Evolutionary conservation across 1,140 invertebrate genomes (phyloP), one percentile per base, ranked within the genome.

Genomic region (Drosophila lacertosa): DNA sequence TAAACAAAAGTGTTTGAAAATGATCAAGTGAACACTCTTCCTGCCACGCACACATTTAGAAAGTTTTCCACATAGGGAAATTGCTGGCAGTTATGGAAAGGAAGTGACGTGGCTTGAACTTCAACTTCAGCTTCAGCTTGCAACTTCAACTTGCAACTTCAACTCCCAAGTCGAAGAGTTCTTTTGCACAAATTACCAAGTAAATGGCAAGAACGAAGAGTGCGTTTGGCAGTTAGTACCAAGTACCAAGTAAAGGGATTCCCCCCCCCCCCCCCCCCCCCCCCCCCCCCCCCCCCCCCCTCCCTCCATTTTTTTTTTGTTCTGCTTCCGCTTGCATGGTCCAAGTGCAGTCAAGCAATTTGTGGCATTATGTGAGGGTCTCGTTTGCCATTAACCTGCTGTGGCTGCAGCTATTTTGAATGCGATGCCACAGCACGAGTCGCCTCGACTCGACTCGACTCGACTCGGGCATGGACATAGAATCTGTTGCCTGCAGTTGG

Each of bases 311-410:
- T 70, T 51, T 69, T 20, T 64, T 51, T 55, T 16, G n/a, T 24
- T n/a, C 55, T 48, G 29, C 62, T 64, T 58, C 75, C 57, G 39
- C 42, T 53, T 39, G 55, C 24, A 22, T n/a, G 18, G n/a, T 20
- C n/a, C 18, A 15, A 54, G 33, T 54, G 58, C 39, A 77, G 55
- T 69, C 58, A 75, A 72, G 81, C 81, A 84, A 86, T 86, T 86
- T 84, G 81, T 86, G 77, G 76, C 81, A 84, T 80, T 84, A 81
- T 86, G 81, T 86, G 81, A 86, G 81, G 81, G 81, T 86, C 81
- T 86, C 47, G 73, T 57, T 84, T 77, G 65, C 81, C 77, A 84
- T 84, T 84, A 84, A 84, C 81, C 81, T 60, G 77, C 74, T 65
- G 75, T 44, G 64, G 15, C n/a, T 47, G 32, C 33, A 44, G 22